Conservation (phyloP, 2,888 invertebrate species). For the Saturnia japonica region DNA sequence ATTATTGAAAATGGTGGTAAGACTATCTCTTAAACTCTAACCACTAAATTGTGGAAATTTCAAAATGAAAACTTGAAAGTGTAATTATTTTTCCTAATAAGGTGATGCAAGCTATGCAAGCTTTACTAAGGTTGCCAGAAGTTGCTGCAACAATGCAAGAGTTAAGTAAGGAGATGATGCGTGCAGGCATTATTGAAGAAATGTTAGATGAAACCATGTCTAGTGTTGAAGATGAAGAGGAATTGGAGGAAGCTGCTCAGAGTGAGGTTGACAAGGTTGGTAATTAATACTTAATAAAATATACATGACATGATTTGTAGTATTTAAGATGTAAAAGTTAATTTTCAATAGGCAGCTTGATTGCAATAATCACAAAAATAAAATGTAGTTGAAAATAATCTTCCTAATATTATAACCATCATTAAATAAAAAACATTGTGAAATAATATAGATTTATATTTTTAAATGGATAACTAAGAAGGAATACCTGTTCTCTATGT, state of each 20-base stretch:
- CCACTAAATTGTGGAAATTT: background rate
- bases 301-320: background rate
- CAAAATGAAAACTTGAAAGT: background rate
- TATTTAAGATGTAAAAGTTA: no score
- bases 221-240: conserved; percentile 94
- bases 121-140: conserved; percentile 94
- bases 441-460: no score
- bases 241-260: conserved; percentile 97
- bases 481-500: no score
- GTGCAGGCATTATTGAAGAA: conserved; percentile 98
- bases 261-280: conserved; percentile 94
- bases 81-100: conserved; percentile 28
- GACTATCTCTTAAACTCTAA: background rate
- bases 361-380: no score
- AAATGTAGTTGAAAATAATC: no score
- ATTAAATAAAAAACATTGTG: no score
- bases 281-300: background rate
- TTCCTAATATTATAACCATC: no score
- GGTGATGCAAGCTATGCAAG: conserved; percentile 98
- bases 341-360: no score
- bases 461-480: no score
- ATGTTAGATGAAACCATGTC: conserved; percentile 99
- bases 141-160: conserved; percentile 98
- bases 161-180: conserved; percentile 99
- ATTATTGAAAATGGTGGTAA: no score